Evolutionary conservation across 2,113 vertebrate genomes (phyloP).

Genomic region (Lepus europaeus): DNA sequence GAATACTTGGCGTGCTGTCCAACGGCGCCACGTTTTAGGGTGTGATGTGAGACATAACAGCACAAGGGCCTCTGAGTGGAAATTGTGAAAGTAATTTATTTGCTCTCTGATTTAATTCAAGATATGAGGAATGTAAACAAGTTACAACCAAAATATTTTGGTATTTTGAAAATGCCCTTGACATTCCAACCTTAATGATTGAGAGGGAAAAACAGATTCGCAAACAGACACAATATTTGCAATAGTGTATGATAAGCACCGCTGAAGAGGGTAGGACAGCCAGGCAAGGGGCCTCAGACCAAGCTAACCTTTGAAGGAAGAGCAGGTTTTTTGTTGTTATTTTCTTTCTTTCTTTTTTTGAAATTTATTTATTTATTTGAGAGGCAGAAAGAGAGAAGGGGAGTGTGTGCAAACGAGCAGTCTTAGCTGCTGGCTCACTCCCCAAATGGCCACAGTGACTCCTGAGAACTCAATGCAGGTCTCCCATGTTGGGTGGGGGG

Average conservation of each 20-base stretch:
- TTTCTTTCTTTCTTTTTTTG: too few relatives aligned
- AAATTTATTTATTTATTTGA: too few relatives aligned
- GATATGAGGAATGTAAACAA: slow-evolving; percentile 14
- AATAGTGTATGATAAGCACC: neutral
- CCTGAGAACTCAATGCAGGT: too few relatives aligned
- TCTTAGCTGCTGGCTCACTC: too few relatives aligned
- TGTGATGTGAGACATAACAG: neutral
- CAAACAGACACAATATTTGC: neutral
- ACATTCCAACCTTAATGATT: slow-evolving; percentile 5
- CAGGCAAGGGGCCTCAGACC: neutral
- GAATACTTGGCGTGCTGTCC: neutral
- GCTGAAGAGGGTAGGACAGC: neutral
- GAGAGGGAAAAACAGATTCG: neutral
- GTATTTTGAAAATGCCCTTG: slow-evolving; percentile 20
- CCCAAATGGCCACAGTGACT: too few relatives aligned
- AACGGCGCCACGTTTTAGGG: neutral
- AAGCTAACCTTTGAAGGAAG: neutral
- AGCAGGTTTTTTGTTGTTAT: neutral
- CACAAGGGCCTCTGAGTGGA: neutral
- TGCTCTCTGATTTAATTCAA: slow-evolving; percentile 23
- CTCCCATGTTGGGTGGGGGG: too few relatives aligned
- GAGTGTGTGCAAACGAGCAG: too few relatives aligned
- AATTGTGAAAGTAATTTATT: neutral
- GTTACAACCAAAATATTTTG: slow-evolving; percentile 56
- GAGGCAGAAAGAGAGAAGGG: too few relatives aligned